Percentiles rank a stretch among this genome's conserved stretches.
phyloP scores from a whole-genome alignment of 2,888 invertebrate species.

The Zygothrica quintamaculata region DNA sequence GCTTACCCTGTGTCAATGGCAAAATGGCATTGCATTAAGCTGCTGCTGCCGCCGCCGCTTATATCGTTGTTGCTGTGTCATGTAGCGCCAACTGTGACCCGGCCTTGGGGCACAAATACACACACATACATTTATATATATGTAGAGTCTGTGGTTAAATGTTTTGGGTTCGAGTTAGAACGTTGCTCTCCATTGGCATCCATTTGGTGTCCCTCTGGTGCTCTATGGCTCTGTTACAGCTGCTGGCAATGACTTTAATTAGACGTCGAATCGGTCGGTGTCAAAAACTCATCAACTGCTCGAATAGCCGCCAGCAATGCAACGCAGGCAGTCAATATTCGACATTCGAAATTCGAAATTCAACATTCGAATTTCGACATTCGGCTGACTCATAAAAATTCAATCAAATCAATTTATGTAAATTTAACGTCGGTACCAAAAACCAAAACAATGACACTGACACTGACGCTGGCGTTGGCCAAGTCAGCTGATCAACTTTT shows the following conservation, averaged over 20 bases:
- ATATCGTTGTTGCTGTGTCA: conserved; percentile 31
- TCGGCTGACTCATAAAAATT: conserved; percentile 81
- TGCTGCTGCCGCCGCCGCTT: conserved; percentile 20
- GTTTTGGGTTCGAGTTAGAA: not conserved
- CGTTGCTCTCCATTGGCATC: no score
- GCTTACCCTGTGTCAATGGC: conserved; percentile 37
- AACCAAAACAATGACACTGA: conserved; percentile 39
- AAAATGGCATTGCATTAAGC: conserved; percentile 57
- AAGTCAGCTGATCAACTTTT: conserved; percentile 32
- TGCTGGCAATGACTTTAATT: conserved; percentile 77
- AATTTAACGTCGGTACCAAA: conserved; percentile 81
- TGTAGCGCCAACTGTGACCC: conserved; percentile 79
- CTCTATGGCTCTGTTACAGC: conserved; percentile 42
- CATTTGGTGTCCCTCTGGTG: no score
- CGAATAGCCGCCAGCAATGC: conserved; percentile 19
- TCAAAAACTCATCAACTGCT: conserved; percentile 64
- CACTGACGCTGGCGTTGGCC: no score
- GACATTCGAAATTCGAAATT: conserved; percentile 6
- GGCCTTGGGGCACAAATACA: conserved; percentile 54
- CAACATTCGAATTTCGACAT: no score
- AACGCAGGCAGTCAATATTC: not conserved
- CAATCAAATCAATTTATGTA: conserved; percentile 85
- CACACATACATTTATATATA: no score
- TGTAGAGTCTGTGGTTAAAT: not conserved
- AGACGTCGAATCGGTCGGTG: conserved; percentile 49